Evolutionary conservation across 1,140 invertebrate species (phyloP), one percentile per base, ranked within the genome.

Genomic region (Plectus sambesii): DNA sequence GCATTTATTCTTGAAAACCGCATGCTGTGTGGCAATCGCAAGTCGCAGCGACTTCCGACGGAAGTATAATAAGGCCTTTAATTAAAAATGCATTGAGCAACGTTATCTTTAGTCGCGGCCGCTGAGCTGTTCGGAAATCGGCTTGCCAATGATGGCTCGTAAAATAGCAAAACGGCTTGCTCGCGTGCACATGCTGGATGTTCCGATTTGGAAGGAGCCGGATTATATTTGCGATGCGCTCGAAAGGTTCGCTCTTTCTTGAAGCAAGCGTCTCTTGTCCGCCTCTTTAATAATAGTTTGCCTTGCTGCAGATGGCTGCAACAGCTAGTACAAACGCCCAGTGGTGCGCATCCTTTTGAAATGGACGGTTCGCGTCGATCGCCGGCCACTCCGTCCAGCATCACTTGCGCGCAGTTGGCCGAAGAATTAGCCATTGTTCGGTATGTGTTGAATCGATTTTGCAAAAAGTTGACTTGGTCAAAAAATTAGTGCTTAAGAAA

Each of bases 191-290:
- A 59, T 66, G 40, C 49, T 66, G 20, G 66, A 66, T 44, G 64
- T 66, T 4, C 65, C 63, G n/a, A 66, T 66, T 47, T 66, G 63
- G 59, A 68, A 66, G 35, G 63, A 63, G 47, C 64, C 64, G 8
- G 66, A 68, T 39, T 66, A 66, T 33, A 30, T 66, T 30, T 66
- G 63, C 43, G 63, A 66, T 39, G 66, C 64, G 9, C 44, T 66
- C 36, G 62, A 66, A 39, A 52, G 66, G 65, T 64, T 26, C 24
- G 23, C 12, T 44, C 35, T 57, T 22, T n/a, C n/a, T n/a, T n/a
- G n/a, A n/a, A n/a, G n/a, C n/a, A n/a, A n/a, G n/a, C n/a, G n/a
- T n/a, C n/a, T n/a, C n/a, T n/a, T n/a, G n/a, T n/a, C n/a, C n/a
- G n/a, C n/a, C n/a, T n/a, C n/a, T n/a, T n/a, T n/a, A n/a, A n/a